Conservation (phyloP, 2,797 vertebrate genomes). For the Sciaenops ocellatus region DNA sequence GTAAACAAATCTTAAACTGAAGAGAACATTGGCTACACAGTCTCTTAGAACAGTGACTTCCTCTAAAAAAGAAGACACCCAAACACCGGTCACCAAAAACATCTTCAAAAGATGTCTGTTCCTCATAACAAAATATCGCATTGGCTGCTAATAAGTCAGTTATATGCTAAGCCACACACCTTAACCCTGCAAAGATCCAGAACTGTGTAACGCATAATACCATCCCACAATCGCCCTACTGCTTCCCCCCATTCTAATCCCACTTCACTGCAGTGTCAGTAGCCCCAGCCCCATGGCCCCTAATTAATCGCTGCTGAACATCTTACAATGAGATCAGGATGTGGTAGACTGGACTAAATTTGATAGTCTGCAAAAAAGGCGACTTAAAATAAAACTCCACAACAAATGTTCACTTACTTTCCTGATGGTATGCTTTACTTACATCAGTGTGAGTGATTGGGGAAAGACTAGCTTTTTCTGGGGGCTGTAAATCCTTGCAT, state of each 20-base stretch:
- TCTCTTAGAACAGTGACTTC: not conserved
- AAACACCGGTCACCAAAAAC: too few relatives aligned
- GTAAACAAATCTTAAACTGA: not conserved
- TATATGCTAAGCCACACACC: not conserved
- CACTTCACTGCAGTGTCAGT: conserved; percentile 77
- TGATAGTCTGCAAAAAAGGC: not conserved
- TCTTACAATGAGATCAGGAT: not conserved
- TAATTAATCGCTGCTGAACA: conserved; percentile 85
- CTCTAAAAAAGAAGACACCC: not conserved
- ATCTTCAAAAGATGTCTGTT: not conserved
- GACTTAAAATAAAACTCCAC: not conserved
- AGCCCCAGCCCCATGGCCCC: conserved; percentile 80
- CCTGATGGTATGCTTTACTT: not conserved
- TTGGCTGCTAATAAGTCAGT: not conserved
- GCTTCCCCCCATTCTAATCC: conserved; percentile 44
- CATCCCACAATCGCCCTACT: not conserved
- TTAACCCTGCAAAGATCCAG: not conserved
- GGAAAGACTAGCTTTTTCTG: not conserved
- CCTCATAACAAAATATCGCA: not conserved
- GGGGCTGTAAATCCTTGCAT: not conserved
- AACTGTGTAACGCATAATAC: not conserved
- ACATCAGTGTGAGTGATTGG: not conserved
- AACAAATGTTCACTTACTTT: not conserved
- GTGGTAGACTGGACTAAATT: not conserved
- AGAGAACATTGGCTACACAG: not conserved